Base-by-base conservation (phyloP, 2,888 invertebrate genomes). In the Blomia tropicalis region DNA sequence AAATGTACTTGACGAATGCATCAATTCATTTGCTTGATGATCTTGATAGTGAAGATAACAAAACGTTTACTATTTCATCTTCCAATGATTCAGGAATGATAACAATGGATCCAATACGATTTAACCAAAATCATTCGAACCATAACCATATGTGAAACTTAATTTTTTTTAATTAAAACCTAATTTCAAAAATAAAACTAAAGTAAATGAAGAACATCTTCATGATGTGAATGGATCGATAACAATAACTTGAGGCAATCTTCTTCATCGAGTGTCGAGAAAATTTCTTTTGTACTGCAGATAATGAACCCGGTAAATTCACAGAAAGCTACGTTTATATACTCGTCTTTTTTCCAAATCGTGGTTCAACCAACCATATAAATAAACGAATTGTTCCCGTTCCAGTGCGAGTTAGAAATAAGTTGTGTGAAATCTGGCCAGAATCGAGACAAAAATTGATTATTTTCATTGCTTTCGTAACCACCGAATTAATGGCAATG, bases 351-450 rank as follows among this genome's bases (percentile, higher is more conserved):
- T 75, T 71, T 0, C 74, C 74, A 36, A 71, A 74, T 51, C 75
- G 76, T 30, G 79, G 76, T 65, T 77, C 78, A 62, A 85, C 77
- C 0, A 81, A 81, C 79, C 81, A 86, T n/a, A 85, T 71, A 66
- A 81, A 79, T 2, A 84, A 71, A 60, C 82, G 76, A 14, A 82
- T 70, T 25, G 76, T 74, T 64, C 77, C 73, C 62, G 41, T 30
- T 32, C 22, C 41, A 1, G 81, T 82, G 70, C 79, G 75, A 11
- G 83, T 83, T 44, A 87, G 76, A 65, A 82, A 82, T 44, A 88
- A 70, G 72, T 87, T 88, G 70, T 88, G 85, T 0, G 87, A 82
- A 65, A 86, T 77, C 36, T 81, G 77, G 17, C 79, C 76, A 2
- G 77, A 70, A 2, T 77, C 70, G 1, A 85, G 75, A 25, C 67